Conservation (phyloP, 2,797 vertebrate species). For the Vultur gryphus region DNA sequence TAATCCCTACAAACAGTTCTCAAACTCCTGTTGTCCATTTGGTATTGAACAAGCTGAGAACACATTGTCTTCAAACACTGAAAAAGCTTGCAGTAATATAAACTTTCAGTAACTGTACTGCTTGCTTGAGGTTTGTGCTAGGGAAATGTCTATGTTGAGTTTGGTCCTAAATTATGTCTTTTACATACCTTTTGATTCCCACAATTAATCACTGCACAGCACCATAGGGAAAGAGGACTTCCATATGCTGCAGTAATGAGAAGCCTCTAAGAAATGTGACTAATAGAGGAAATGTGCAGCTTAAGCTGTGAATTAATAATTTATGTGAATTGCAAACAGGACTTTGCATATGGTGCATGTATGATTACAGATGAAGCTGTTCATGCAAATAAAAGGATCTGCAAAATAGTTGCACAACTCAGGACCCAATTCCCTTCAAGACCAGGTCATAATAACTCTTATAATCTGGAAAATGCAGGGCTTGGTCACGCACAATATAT, state of each 20-base stretch:
- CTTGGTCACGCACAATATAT: not conserved
- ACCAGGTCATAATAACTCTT: not conserved
- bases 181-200: constrained; percentile 22
- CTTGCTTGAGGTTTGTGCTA: not conserved
- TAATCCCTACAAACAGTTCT: constrained; percentile 21
- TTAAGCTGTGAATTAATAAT: constrained; percentile 51
- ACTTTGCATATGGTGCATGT: constrained; percentile 29
- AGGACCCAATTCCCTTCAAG: not conserved
- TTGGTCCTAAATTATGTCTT: constrained; percentile 19
- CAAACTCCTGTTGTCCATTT: not conserved
- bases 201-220: constrained; percentile 10
- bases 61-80: not conserved
- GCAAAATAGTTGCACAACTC: constrained; percentile 1
- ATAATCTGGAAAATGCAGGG: not conserved
- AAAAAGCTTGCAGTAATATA: not conserved
- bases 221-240: constrained; percentile 54
- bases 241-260: constrained; percentile 57
- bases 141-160: not conserved
- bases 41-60: not conserved
- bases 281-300: constrained; percentile 44
- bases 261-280: constrained; percentile 61
- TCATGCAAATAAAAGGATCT: constrained; percentile 48
- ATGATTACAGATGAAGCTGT: constrained; percentile 33
- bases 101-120: not conserved
- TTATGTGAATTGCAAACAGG: constrained; percentile 27